Evolutionary conservation across 2,797 vertebrate species (phyloP).

Genomic region (Paguma larvata): DNA sequence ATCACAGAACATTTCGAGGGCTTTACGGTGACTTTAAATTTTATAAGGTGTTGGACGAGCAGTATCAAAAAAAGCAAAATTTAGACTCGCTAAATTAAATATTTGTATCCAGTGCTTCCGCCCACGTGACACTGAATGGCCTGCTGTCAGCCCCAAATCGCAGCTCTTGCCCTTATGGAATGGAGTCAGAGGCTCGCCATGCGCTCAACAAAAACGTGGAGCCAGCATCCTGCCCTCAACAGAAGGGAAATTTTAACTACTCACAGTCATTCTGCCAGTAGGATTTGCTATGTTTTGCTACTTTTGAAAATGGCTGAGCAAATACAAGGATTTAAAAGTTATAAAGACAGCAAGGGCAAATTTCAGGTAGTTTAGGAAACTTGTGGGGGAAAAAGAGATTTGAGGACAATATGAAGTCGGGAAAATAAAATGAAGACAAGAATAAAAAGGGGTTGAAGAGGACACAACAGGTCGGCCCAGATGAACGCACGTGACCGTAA

Average conservation of each 20-base stretch:
- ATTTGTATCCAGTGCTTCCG: not conserved
- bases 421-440: not conserved
- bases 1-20: accelerated
- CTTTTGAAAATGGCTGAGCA: not conserved
- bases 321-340: not conserved
- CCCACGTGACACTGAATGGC: not conserved
- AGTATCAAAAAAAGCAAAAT: constrained; percentile 29
- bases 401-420: not conserved
- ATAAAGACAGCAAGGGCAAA: not conserved
- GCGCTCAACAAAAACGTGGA: not conserved
- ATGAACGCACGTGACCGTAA: accelerated
- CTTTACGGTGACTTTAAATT: not conserved
- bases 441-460: not conserved
- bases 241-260: not conserved
- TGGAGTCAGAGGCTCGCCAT: not conserved
- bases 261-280: not conserved
- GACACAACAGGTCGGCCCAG: not conserved
- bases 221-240: not conserved
- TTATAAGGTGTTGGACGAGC: not conserved
- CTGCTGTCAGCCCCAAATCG: not conserved
- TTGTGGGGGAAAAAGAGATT: not conserved
- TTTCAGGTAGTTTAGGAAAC: not conserved
- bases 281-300: not conserved
- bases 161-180: not conserved
- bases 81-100: not conserved